A percentile compares a stretch with the other conserved stretches of the same genome.
These are phyloP conservation scores for Heterotis niloticus DNA, from an alignment of 2,113 vertebrate species.

Conservation along the genomic window DNA sequence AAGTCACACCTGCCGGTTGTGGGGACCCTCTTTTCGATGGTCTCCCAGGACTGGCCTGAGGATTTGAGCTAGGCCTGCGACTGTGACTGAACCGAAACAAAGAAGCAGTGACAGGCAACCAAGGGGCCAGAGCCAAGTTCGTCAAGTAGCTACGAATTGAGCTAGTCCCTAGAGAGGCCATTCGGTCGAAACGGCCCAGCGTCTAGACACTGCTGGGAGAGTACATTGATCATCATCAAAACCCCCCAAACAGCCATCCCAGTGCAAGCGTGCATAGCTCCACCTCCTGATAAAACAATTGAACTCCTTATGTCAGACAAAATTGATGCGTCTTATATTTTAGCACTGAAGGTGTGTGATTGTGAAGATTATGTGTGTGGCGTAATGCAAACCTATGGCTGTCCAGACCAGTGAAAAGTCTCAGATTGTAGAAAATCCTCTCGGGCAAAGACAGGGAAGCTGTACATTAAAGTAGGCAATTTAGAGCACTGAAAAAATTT, in stretches of 20 bases:
- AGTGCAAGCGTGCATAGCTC: constrained; percentile 11
- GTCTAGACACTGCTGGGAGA: constrained; percentile 43
- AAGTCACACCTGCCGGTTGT: too few relatives aligned
- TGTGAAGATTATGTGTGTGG: neutral
- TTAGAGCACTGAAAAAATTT: neutral
- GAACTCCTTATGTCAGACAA: neutral
- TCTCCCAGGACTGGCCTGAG: too few relatives aligned
- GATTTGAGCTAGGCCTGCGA: neutral
- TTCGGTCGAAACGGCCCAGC: constrained; percentile 33
- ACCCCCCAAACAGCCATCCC: constrained; percentile 6
- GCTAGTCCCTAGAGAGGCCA: constrained; percentile 26
- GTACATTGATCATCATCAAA: constrained; percentile 37
- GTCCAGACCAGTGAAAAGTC: neutral
- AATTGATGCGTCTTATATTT: neutral
- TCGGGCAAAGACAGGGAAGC: neutral
- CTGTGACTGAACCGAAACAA: neutral
- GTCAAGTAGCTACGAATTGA: neutral
- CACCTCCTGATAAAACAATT: neutral
- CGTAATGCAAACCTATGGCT: neutral
- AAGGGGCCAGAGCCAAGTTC: neutral
- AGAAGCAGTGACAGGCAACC: neutral
- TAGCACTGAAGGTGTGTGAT: neutral
- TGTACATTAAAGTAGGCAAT: neutral
- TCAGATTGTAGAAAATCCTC: neutral
- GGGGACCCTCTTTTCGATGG: too few relatives aligned